phyloP scores from a whole-genome alignment of 2,113 vertebrate species.

The Chlamydotis undulata region DNA sequence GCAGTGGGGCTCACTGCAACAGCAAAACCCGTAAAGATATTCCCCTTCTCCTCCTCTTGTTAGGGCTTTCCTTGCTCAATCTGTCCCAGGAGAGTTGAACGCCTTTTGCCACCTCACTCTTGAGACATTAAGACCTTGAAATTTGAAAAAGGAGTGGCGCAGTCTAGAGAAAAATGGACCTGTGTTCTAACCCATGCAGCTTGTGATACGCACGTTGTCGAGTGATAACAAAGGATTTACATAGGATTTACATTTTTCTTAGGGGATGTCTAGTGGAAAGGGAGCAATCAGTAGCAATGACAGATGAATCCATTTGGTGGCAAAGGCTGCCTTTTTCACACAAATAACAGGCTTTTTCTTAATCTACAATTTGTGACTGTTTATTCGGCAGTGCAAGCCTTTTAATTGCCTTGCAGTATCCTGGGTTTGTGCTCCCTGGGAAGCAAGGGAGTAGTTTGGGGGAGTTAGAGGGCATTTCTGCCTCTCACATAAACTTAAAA shows the following conservation, averaged over 20 bases:
- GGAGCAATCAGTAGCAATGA: slow-evolving; percentile 60
- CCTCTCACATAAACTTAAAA: neutral
- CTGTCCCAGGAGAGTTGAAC: neutral
- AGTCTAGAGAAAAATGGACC: slow-evolving; percentile 62
- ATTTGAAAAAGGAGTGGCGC: slow-evolving; percentile 55
- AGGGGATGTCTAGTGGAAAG: slow-evolving; percentile 56
- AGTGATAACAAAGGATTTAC: slow-evolving; percentile 69
- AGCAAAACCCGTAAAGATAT: slow-evolving; percentile 39
- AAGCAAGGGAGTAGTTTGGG: neutral
- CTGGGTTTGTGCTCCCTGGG: slow-evolving; percentile 17
- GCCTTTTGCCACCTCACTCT: slow-evolving; percentile 41
- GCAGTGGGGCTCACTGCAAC: neutral
- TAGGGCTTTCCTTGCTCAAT: slow-evolving; percentile 21
- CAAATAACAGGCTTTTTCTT: slow-evolving; percentile 71
- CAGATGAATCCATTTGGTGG: slow-evolving; percentile 65
- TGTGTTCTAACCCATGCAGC: slow-evolving; percentile 50
- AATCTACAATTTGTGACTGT: slow-evolving; percentile 71
- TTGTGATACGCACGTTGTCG: slow-evolving; percentile 54
- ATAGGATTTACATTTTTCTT: slow-evolving; percentile 71
- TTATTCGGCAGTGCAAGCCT: slow-evolving; percentile 48
- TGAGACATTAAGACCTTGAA: slow-evolving; percentile 66
- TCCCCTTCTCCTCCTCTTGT: slow-evolving; percentile 45
- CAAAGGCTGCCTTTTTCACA: slow-evolving; percentile 57
- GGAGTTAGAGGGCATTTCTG: slow-evolving; percentile 38
- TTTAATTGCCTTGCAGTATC: slow-evolving; percentile 52